Base-by-base conservation (phyloP, 2,888 invertebrate genomes). In the Mesoligia furuncula region DNA sequence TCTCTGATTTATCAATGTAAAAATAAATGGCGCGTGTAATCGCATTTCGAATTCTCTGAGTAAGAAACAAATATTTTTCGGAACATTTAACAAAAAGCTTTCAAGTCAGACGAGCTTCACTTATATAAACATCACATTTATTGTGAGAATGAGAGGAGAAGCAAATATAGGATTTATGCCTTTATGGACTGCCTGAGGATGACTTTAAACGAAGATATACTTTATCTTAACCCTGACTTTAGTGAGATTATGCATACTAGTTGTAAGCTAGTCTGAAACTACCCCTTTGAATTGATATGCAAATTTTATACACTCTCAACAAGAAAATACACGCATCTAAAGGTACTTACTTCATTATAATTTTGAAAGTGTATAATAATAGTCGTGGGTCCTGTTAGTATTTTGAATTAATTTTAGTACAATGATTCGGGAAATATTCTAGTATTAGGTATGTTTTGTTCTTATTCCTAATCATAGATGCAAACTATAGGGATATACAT, bases 1-100 rank as follows among this genome's bases (percentile, higher is more conserved):
- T 70, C 45, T 45, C 36, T 20, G 42, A 64, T 27, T 59, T 73
- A 71, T 62, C 57, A 74, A 70, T 82, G 64, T 61, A 65, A 57
- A 70, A 71, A 61, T 72, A 75, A 75, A 84, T 75, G 42, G 66
- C 3, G 13, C 79, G 36, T 66, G 67, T 69, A 84, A 75, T 76
- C 67, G n/a, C 59, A 73, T 81, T 81, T 75, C 73, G 64, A 67
- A 75, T 74, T 73, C 68, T 66, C 70, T 73, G 84, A 74, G 75
- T 73, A 72, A 75, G 67, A 83, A 83, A 68, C 64, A 75, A 78
- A 78, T 78, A 78, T 78, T 84, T 78, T 75, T 71, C 75, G 71
- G 61, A 20, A 81, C 79, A 81, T 84, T 81, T 65, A 72, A 83
- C 83, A 83, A 57, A 62, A 66, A 78, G 62, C 65, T 65, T 82